Evolutionary conservation across 2,797 vertebrate species (phyloP).

Genomic region (Pseudochirops cupreus): DNA sequence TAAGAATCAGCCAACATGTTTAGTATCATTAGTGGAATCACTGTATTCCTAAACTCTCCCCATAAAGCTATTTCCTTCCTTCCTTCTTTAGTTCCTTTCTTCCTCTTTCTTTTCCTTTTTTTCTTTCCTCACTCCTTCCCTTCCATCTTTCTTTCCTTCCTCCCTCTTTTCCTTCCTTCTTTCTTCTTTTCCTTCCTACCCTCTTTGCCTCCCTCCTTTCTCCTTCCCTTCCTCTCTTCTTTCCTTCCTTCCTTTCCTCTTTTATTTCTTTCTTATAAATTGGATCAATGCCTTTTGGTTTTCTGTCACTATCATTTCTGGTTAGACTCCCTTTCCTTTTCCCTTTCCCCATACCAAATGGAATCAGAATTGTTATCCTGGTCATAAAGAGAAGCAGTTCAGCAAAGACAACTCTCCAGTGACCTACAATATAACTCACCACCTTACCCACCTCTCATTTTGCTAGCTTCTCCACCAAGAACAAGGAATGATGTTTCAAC

Average conservation of each 20-base stretch:
- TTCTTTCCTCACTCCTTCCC: background rate
- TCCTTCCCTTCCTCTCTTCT: no score
- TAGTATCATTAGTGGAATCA: slow-evolving; percentile 11
- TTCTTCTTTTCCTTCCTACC: background rate
- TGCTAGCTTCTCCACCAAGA: background rate
- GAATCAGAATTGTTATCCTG: background rate
- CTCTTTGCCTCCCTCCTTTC: no score
- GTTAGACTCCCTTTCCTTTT: background rate
- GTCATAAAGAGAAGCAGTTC: background rate
- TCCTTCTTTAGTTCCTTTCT: background rate
- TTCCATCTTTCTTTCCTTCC: no score
- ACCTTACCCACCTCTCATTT: background rate
- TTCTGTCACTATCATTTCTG: background rate
- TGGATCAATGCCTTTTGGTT: background rate
- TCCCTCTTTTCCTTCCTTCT: background rate
- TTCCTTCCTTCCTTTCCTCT: no score
- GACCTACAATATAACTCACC: background rate
- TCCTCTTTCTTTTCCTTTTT: background rate
- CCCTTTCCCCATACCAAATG: background rate
- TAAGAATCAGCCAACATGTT: background rate
- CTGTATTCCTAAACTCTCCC: slow-evolving; percentile 4
- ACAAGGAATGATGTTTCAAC: background rate
- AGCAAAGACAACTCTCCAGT: background rate
- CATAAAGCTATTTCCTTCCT: background rate
- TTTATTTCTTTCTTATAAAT: background rate